Percentiles rank a stretch among this genome's conserved stretches.
Evolutionary conservation across 2,888 invertebrate species (phyloP).

Genomic region (Torymus tubicola): DNA sequence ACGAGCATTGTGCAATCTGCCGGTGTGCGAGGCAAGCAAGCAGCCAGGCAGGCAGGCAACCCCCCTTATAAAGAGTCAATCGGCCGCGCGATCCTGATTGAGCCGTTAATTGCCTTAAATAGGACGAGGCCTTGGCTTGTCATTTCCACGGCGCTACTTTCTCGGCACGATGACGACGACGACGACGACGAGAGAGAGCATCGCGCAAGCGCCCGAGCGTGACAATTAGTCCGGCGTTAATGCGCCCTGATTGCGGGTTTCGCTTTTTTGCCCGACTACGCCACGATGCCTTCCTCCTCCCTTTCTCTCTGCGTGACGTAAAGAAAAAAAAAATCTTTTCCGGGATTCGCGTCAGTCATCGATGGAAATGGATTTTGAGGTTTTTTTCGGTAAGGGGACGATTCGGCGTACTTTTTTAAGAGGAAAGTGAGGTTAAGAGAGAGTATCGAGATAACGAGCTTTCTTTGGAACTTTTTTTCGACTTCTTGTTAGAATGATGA

Average conservation of each 20-base stretch:
- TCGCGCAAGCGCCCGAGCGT: neutral
- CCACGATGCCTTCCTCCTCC: too few relatives aligned
- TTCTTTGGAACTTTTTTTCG: neutral
- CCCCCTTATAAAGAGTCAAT: slow-evolving; percentile 70
- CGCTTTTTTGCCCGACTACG: neutral
- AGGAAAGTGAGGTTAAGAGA: too few relatives aligned
- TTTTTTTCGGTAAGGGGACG: too few relatives aligned
- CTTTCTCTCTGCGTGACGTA: too few relatives aligned
- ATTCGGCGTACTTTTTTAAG: too few relatives aligned
- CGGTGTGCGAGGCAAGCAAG: slow-evolving; percentile 62
- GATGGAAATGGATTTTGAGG: too few relatives aligned
- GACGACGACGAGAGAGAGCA: too few relatives aligned
- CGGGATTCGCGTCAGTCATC: too few relatives aligned
- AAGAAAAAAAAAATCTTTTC: too few relatives aligned
- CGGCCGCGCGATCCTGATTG: slow-evolving; percentile 69
- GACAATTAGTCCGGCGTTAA: slow-evolving; percentile 31
- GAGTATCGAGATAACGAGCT: too few relatives aligned
- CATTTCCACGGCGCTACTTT: slow-evolving; percentile 25
- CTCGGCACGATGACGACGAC: neutral
- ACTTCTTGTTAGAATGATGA: neutral
- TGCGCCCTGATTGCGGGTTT: slow-evolving; percentile 18
- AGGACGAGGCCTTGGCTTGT: slow-evolving; percentile 67
- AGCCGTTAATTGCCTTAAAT: slow-evolving; percentile 73
- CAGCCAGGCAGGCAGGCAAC: slow-evolving; percentile 51
- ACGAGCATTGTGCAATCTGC: slow-evolving; percentile 67